Evolutionary conservation across 2,888 invertebrate genomes (phyloP), one percentile per base, ranked within the genome.

Genomic region (Zele albiditarsus): DNA sequence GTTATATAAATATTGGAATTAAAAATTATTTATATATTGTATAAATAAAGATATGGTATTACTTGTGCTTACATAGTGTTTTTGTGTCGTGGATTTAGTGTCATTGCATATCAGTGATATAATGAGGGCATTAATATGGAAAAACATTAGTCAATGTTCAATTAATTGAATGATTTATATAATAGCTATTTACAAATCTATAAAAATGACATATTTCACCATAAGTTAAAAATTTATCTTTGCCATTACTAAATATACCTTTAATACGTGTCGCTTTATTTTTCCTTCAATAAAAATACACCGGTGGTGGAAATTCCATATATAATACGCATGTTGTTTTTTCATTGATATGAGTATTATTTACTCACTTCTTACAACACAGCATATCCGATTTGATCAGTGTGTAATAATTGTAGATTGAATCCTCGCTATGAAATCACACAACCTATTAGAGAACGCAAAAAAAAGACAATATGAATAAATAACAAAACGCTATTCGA

Each of bases 401-500:
- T 82, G 82, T 82, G 83, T 83, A 86, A 82, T 80, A 84, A 79
- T 84, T 84, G 83, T 81, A 85, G 84, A 87, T 85, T 80, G 85
- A 77, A 80, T 83, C 83, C 80, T 80, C 78, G 82, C 81, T 81
- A 78, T 83, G 82, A 82, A 80, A 79, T 80, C 84, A 86, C 83
- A 84, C 81, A 53, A 80, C 87, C 86, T 80, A 80, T 81, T 81
- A 75, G 69, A 77, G 71, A 74, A 82, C 80, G 84, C n/a, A 85
- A 85, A 84, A 82, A 79, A 82, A 83, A 80, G 82, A 82, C 81
- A 79, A 81, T 77, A 80, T 78, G 79, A 77, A 79, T 82, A 83
- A 83, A 77, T 81, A 78, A 80, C 74, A 79, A 75, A 81, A 80
- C 2, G 28, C 14, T 27, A n/a, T 66, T 28, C 42, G 27, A 49